These are phyloP conservation scores for Epizoanthus scotinus DNA, from an alignment of 92 coral and sea anemone species.

Conservation along the genomic window DNA sequence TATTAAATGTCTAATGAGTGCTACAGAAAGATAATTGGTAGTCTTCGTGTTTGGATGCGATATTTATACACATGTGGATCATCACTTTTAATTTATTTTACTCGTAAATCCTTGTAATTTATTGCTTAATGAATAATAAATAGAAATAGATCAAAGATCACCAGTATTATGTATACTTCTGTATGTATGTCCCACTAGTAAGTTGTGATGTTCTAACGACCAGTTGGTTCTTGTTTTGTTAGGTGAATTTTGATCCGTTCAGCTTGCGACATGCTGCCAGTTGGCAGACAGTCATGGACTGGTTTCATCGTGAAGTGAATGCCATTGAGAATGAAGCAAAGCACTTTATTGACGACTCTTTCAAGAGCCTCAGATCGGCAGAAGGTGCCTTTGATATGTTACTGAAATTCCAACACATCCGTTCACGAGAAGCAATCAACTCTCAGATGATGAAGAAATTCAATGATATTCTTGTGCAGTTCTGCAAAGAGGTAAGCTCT, in stretches of 20 bases:
- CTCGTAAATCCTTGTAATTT: too few relatives aligned
- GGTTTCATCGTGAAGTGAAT: constrained; percentile 96
- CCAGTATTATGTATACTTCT: neutral
- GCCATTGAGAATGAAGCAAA: constrained; percentile 99
- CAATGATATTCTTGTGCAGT: constrained; percentile 93
- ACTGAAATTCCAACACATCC: constrained; percentile 92
- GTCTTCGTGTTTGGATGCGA: too few relatives aligned
- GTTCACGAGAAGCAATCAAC: constrained; percentile 97
- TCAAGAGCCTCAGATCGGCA: constrained; percentile 94
- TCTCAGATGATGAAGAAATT: constrained; percentile 99
- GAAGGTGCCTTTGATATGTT: constrained; percentile 99
- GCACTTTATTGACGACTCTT: constrained; percentile 96
- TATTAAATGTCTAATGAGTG: too few relatives aligned
- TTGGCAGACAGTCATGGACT: constrained; percentile 98
- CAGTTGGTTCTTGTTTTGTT: constrained; percentile 1
- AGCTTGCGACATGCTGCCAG: constrained; percentile 90
- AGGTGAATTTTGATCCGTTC: constrained; percentile 98
- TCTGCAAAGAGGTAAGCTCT: constrained; percentile 92
- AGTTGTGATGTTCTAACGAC: neutral
- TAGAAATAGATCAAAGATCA: neutral
- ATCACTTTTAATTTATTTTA: too few relatives aligned
- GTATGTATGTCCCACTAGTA: neutral
- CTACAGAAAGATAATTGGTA: too few relatives aligned
- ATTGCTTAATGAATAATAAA: too few relatives aligned
- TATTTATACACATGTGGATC: too few relatives aligned